These are phyloP conservation scores for Darevskia nairensis DNA, from an alignment of 2,797 vertebrate genomes.

Conservation along the genomic window DNA sequence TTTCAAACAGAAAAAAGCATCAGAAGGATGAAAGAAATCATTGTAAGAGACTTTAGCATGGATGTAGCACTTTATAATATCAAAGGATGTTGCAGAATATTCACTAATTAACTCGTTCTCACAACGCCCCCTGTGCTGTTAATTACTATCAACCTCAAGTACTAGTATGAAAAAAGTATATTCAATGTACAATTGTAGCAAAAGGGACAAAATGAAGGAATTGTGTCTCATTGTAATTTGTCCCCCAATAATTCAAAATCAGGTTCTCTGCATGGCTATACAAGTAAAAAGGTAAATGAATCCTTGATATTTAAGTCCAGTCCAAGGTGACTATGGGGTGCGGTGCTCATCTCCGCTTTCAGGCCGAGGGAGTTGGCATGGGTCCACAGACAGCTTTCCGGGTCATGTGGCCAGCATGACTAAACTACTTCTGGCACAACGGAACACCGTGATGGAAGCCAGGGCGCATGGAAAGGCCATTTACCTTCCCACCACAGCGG, in stretches of 20 bases:
- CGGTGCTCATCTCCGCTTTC: no score
- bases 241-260: background rate
- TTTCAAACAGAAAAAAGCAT: background rate
- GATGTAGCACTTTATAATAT: constrained; percentile 3
- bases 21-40: background rate
- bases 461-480: fast-evolving
- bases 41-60: background rate
- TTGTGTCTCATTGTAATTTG: background rate
- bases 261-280: no score
- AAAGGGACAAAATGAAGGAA: background rate
- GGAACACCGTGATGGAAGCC: no score
- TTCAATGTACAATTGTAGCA: background rate
- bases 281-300: no score
- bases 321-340: background rate
- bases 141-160: constrained; percentile 4
- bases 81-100: constrained; percentile 36
- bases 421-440: no score
- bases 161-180: background rate
- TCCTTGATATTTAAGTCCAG: background rate
- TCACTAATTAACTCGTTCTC: constrained; percentile 33
- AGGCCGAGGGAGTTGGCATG: no score
- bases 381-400: no score
- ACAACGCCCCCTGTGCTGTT: background rate
- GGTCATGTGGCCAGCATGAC: no score
- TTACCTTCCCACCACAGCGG: no score